Percentiles rank a stretch among this genome's conserved stretches.
phyloP scores from a whole-genome alignment of 1,140 invertebrate species.

The Acyrthosiphon pisum region DNA sequence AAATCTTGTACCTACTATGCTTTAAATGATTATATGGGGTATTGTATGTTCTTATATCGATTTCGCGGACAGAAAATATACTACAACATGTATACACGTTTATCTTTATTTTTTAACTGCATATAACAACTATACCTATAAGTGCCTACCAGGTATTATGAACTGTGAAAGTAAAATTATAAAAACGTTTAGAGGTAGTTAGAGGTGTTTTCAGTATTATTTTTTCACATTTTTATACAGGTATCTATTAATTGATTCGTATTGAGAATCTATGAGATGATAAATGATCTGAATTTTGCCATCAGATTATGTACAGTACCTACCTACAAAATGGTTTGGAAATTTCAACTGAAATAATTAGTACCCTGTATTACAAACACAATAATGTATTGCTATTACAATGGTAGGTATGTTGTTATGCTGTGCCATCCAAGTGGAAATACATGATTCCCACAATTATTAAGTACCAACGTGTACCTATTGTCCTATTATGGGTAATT shows the following conservation, averaged over 20 bases:
- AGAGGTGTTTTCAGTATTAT: background rate
- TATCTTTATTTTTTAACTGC: background rate
- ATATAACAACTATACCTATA: background rate
- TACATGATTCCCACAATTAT: background rate
- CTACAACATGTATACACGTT: background rate
- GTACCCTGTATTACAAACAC: background rate
- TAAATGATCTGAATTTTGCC: background rate
- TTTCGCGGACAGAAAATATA: background rate
- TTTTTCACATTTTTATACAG: background rate
- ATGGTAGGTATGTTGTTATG: background rate
- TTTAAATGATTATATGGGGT: background rate
- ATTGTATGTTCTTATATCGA: background rate
- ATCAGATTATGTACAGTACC: background rate
- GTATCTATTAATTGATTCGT: background rate
- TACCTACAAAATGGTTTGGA: background rate
- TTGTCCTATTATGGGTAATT: background rate
- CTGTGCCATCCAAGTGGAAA: background rate
- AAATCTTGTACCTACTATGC: too few species aligned
- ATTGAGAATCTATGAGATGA: background rate
- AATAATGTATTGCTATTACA: background rate
- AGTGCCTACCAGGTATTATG: background rate
- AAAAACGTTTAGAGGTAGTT: background rate
- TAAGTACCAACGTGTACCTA: background rate
- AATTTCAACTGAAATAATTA: conserved; percentile 7
- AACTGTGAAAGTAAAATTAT: background rate